Evolutionary conservation across 2,888 invertebrate genomes (phyloP), one percentile per base, ranked within the genome.

Genomic region (Catocala sponsa): DNA sequence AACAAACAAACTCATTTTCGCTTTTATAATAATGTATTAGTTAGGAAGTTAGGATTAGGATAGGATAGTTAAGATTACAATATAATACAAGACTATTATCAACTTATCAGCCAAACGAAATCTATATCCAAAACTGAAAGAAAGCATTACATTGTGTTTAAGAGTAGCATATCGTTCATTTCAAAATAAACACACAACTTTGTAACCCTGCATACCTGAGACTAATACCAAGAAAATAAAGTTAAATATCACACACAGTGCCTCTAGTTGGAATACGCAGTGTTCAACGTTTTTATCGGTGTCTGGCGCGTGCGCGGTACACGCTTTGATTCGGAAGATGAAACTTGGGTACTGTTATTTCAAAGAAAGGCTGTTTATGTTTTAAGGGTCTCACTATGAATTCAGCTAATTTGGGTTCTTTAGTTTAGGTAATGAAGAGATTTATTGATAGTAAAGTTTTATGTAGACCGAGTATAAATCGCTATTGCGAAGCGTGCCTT

Each of bases 221-320:
- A 32, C 42, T 33, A 56, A 66, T 56, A 49, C 42, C 48, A 63
- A 55, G 59, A 67, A 75, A 62, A 64, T 56, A 64, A 59, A 68
- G 59, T 66, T 55, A 57, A 63, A 70, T 59, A 63, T 47, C 25
- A 13, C 5, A 61, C 71, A 72, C 72, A 4, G 77, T 75, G 74
- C 67, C 46, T 13, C 25, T 46, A 55, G 74, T 52, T 75, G 78
- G 77, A 78, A 78, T 32, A 69, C 74, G 47, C 5, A 11, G 60
- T 65, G 74, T 59, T 68, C 70, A 70, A 65, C 60, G 79, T 72
- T 78, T 64, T 71, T 71, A 64, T 66, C 63, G 56, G 49, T 54
- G 41, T 58, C 70, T 69, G 66, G 65, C 74, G 79, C 79, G 78
- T 74, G 79, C 79, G 79, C 71, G 65, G 65, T 67, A 47, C 32